Percentiles rank a stretch among this genome's conserved stretches.
Conservation (phyloP, 2,888 invertebrate species). For the Thumatha senex region DNA sequence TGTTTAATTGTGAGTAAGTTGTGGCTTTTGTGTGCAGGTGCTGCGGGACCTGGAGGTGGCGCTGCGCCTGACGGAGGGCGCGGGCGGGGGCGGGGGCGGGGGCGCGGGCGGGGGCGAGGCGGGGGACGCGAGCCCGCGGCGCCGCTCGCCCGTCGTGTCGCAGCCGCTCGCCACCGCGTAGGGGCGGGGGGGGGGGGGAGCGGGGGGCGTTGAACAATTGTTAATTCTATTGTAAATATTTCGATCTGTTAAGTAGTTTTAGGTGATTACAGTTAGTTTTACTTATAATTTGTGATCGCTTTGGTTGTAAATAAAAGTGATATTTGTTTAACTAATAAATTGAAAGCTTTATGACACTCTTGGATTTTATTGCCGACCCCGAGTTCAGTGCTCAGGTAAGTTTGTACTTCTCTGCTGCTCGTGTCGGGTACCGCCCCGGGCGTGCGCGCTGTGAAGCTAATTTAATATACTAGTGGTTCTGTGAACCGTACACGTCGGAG, state of each 20-base stretch:
- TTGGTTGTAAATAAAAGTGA: constrained; percentile 83
- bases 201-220: constrained; percentile 55
- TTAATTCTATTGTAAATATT: constrained; percentile 81
- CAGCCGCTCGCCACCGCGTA: constrained; percentile 72
- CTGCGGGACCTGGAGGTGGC: constrained; percentile 95
- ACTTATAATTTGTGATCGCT: constrained; percentile 80
- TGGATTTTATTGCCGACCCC: background rate
- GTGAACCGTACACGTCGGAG: no score
- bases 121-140: constrained; percentile 82
- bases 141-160: constrained; percentile 81
- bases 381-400: no score
- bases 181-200: constrained; percentile 29
- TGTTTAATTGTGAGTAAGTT: background rate
- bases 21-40: constrained; percentile 69
- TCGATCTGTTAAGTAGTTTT: constrained; percentile 82
- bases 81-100: constrained; percentile 86
- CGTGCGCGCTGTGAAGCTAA: no score
- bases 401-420: no score
- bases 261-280: constrained; percentile 78
- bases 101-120: constrained; percentile 35
- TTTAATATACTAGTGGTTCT: no score
- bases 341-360: constrained; percentile 70
- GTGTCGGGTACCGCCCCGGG: no score
- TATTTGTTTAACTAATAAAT: constrained; percentile 82
- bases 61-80: constrained; percentile 81